A percentile compares a stretch with the other conserved stretches of the same genome.
phyloP scores from a whole-genome alignment of 1,140 invertebrate genomes.

The Arctopsyche grandis region DNA sequence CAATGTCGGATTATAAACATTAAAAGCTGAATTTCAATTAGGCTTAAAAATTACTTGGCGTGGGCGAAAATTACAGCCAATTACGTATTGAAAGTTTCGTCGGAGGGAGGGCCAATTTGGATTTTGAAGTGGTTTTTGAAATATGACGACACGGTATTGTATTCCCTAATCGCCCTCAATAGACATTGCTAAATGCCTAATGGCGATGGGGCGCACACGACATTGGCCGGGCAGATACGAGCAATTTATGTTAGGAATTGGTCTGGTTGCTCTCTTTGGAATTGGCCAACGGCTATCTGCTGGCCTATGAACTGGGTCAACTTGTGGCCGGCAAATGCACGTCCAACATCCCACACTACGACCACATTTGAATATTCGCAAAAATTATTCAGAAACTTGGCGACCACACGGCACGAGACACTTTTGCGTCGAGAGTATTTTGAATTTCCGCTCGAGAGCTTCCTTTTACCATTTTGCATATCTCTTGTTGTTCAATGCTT shows the following conservation, averaged over 20 bases:
- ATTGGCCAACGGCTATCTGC: slow-evolving; percentile 13
- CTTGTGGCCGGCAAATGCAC: neutral
- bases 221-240: neutral
- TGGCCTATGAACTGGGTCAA: slow-evolving; percentile 14
- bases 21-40: no score
- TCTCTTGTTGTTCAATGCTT: no score
- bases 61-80: no score
- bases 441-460: neutral
- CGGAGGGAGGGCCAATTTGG: no score
- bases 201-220: neutral
- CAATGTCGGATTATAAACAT: no score
- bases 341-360: neutral
- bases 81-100: no score
- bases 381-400: neutral
- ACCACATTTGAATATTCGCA: neutral
- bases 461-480: neutral
- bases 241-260: slow-evolving; percentile 15
- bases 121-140: neutral
- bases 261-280: neutral
- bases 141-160: neutral
- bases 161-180: slow-evolving; percentile 1
- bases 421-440: neutral
- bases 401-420: no score
- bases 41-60: no score
- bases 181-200: slow-evolving; percentile 4